Percentiles rank a stretch among this genome's conserved stretches.
phyloP scores from a whole-genome alignment of 2,797 vertebrate species.

The Lindbergichthys nudifrons region DNA sequence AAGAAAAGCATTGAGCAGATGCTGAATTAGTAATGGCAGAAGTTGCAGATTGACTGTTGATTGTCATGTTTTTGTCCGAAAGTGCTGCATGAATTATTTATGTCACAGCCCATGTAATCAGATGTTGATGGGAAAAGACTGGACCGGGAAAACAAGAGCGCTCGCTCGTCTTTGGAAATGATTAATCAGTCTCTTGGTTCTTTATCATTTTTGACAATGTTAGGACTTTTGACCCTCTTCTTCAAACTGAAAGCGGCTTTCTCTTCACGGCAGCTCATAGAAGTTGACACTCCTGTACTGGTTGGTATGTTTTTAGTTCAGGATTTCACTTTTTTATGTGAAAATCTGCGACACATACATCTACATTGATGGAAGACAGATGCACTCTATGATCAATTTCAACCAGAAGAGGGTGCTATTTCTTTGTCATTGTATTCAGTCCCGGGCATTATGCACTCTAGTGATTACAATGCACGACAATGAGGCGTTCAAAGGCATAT shows the following conservation, averaged over 20 bases:
- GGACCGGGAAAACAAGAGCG: conserved; percentile 45
- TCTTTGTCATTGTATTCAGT: conserved; percentile 38
- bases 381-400: conserved; percentile 36
- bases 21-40: conserved; percentile 74
- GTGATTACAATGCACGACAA: conserved; percentile 30
- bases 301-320: conserved; percentile 5
- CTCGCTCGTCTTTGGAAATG: conserved; percentile 48
- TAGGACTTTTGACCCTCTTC: conserved; percentile 32
- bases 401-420: conserved; percentile 73
- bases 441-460: neutral
- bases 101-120: conserved; percentile 68
- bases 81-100: conserved; percentile 83
- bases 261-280: conserved; percentile 27
- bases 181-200: conserved; percentile 55
- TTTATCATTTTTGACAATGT: conserved; percentile 61
- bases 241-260: conserved; percentile 17
- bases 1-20: conserved; percentile 57
- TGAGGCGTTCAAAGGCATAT: conserved; percentile 31
- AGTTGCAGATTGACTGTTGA: conserved; percentile 75
- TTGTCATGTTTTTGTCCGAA: conserved; percentile 77
- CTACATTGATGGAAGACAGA: conserved; percentile 8
- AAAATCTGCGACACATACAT: conserved; percentile 53
- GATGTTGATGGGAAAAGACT: conserved; percentile 65
- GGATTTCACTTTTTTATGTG: conserved; percentile 45
- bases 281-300: conserved; percentile 26